Base-by-base conservation (phyloP, 1,140 invertebrate genomes). In the Heliconius himera region DNA sequence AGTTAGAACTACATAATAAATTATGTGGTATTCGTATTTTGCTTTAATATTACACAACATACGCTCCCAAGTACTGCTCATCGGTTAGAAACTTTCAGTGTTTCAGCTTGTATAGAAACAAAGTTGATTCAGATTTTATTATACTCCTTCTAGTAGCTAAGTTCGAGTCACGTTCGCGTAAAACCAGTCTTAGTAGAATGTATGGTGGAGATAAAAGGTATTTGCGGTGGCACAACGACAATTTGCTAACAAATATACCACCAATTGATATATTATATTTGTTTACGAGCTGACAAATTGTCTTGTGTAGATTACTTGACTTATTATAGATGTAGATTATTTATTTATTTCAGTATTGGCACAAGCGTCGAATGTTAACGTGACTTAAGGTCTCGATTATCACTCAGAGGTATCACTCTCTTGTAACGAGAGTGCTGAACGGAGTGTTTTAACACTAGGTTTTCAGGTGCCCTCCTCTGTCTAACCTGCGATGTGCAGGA, bases 81-180 rank as follows among this genome's bases (percentile, higher is more conserved):
- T 66, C 29, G 60, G 60, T 66, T 26, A 9, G 22, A 66, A 66
- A 66, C 60, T 66, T 66, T 66, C 60, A 26, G 22, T 66, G 60
- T 66, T 26, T 46, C 22, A 66, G 60, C 60, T 22, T 26, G 60
- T 66, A 66, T 66, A 16, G 60, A 29, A 51, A 29, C 60, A 29
- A 66, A 66, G 60, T 77, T 80, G 76, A 82, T 78, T 78, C 70
- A 76, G 60, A 80, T 80, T 77, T 80, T 82, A 82, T 82, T 82
- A 80, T 80, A 79, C 70, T 79, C 78, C 60, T 72, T 54, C 70
- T 72, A 82, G 70, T 76, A 77, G 70, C 73, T 73, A 78, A 82
- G 76, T 80, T 82, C 36, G 51, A 78, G 76, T 81, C 80, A 81
- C 80, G 80, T 73, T 66, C 74, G 70, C 79, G 73, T 80, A 76